Evolutionary conservation across 2,113 vertebrate species (phyloP).

Genomic region (Probosciger aterrimus): DNA sequence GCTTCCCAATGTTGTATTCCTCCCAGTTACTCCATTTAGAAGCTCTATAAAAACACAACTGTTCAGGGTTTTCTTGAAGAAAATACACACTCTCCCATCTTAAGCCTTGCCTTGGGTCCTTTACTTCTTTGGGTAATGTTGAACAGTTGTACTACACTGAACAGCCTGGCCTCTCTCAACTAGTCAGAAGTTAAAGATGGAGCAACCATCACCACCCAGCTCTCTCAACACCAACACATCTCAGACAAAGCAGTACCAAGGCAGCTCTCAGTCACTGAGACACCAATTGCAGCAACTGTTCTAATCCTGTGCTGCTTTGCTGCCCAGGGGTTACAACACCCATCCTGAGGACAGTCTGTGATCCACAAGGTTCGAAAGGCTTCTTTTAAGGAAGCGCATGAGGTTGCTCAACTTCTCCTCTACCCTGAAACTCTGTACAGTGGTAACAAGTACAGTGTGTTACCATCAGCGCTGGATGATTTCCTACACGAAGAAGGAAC

Average conservation of each 20-base stretch:
- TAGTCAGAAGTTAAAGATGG: background rate
- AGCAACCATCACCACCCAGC: background rate
- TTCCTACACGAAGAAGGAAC: conserved; percentile 39
- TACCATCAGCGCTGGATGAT: background rate
- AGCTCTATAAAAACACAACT: background rate
- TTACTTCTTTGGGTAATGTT: background rate
- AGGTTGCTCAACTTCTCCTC: background rate
- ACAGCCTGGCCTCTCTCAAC: background rate
- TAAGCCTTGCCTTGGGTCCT: background rate
- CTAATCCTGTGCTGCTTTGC: background rate
- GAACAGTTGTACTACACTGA: background rate
- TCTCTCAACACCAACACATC: background rate
- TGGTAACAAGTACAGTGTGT: conserved; percentile 25
- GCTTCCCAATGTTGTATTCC: background rate
- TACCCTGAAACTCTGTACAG: background rate
- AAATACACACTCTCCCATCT: background rate
- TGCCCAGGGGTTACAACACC: background rate
- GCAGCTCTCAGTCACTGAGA: background rate
- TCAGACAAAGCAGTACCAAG: background rate
- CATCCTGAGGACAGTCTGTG: background rate
- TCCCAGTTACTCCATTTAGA: background rate
- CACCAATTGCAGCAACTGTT: background rate
- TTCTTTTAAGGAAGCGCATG: background rate
- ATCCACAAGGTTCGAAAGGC: background rate
- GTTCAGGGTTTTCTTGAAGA: background rate